Base-by-base conservation (phyloP, 2,797 vertebrate genomes). In the Peromyscus aztecus region DNA sequence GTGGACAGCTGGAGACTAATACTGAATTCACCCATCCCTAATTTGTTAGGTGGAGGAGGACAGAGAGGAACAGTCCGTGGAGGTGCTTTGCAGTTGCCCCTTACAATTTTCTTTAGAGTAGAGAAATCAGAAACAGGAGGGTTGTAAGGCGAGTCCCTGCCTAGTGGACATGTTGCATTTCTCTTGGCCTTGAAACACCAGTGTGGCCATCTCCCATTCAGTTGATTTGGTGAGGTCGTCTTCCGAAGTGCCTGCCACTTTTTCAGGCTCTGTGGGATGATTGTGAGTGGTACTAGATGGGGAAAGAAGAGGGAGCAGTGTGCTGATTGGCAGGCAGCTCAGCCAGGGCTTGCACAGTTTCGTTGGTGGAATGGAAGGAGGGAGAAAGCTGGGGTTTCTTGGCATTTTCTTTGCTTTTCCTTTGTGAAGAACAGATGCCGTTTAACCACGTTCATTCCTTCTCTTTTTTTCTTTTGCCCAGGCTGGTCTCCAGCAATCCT, bases 1-100 rank as follows among this genome's bases (percentile, higher is more conserved):
- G 24, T 96, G 92, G 96, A 96, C 83, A 97, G 71, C 87, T 97
- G 80, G 97, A 97, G 83, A 89, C 83, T 94, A 94, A 97, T 96
- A 78, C 94, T 65, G 89, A 96, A 94, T 78, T 94, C 78, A 86
- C 91, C 61, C 73, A 63, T 90, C 34, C 81, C 59, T 57, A 92
- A 93, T 95, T 96, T 85, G 89, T 97, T 91, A 81, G 67, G 31
- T 80, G 5, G 65, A 73, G 78, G 57, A 37, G 43, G 37, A n/a
- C n/a, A 17, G 37, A 77, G 81, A 67, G 37, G 57, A 94, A 55
- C 34, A 92, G 71, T 61, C 63, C 57, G 57, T 67, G 9, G 27
- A 96, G 63, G 78, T 88, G 59, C 84, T 96, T 92, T 94, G 37
- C 80, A 75, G 71, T n/a, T 52, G 57, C 29, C 61, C 37, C 27